phyloP scores from a whole-genome alignment of 2,113 vertebrate species.

The Loxodonta africana region DNA sequence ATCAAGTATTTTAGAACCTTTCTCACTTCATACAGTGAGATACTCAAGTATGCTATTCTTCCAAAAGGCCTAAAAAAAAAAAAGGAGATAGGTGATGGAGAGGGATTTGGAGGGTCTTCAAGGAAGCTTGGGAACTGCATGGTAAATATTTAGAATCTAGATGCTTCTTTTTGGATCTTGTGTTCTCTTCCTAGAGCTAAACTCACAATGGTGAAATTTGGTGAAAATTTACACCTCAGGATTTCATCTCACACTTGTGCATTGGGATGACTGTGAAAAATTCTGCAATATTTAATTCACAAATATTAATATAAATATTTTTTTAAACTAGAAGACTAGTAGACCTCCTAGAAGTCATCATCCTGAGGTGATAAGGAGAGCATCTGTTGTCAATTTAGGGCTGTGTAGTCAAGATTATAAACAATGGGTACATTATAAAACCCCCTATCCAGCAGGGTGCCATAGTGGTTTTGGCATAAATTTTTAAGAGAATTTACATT shows the following conservation, averaged over 20 bases:
- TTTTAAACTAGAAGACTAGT: not conserved
- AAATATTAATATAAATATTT: not conserved
- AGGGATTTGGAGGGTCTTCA: not conserved
- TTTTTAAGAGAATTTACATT: constrained; percentile 53
- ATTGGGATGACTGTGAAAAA: not conserved
- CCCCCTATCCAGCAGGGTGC: not conserved
- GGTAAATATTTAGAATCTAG: not conserved
- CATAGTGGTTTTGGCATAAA: not conserved
- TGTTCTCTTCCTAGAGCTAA: not conserved
- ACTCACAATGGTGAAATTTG: not conserved
- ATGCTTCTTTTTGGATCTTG: not conserved
- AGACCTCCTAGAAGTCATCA: not conserved
- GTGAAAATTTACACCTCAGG: not conserved
- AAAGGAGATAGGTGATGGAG: not conserved
- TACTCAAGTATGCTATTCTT: not conserved
- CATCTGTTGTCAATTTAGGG: not conserved
- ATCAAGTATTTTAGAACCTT: not conserved
- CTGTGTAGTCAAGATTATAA: not conserved
- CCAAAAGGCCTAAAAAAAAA: not conserved
- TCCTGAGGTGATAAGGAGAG: not conserved
- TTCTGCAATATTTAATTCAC: not conserved
- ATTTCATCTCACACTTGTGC: not conserved
- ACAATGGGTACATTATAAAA: not conserved
- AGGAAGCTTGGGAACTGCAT: not conserved
- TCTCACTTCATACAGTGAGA: not conserved